These are phyloP conservation scores for Drosophila orena DNA, from an alignment of 1,140 invertebrate species.

Conservation along the genomic window DNA sequence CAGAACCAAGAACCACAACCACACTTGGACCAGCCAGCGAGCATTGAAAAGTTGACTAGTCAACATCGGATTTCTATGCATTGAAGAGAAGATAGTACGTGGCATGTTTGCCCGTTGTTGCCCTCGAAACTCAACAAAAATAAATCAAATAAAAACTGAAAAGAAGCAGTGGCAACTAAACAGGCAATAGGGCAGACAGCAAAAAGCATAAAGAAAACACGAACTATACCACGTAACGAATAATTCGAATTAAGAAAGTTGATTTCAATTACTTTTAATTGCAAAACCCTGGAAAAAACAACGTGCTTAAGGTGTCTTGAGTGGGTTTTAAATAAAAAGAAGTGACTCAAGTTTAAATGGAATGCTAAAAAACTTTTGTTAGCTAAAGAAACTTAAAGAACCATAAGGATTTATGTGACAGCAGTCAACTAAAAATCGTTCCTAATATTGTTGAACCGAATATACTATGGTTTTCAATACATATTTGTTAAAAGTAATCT, in stretches of 20 bases:
- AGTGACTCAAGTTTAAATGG: no score
- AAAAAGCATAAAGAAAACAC: not conserved
- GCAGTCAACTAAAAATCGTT: no score
- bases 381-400: no score
- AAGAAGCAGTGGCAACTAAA: not conserved
- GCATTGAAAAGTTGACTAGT: constrained; percentile 7
- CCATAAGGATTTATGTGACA: no score
- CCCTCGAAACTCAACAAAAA: constrained; percentile 32
- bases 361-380: no score
- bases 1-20: constrained; percentile 5
- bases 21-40: not conserved
- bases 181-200: not conserved
- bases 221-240: not conserved
- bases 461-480: no score
- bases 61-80: constrained; percentile 7
- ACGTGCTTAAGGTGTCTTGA: no score
- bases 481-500: no score
- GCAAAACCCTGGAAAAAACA: no score
- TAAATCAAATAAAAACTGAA: constrained; percentile 12
- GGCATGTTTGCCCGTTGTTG: constrained; percentile 18
- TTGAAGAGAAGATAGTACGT: constrained; percentile 5
- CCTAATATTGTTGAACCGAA: no score
- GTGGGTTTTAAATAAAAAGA: no score
- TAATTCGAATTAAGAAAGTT: not conserved
- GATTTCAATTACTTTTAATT: no score